These are phyloP conservation scores for Acanthiza pusilla DNA, from an alignment of 2,797 vertebrate genomes.

Conservation along the genomic window DNA sequence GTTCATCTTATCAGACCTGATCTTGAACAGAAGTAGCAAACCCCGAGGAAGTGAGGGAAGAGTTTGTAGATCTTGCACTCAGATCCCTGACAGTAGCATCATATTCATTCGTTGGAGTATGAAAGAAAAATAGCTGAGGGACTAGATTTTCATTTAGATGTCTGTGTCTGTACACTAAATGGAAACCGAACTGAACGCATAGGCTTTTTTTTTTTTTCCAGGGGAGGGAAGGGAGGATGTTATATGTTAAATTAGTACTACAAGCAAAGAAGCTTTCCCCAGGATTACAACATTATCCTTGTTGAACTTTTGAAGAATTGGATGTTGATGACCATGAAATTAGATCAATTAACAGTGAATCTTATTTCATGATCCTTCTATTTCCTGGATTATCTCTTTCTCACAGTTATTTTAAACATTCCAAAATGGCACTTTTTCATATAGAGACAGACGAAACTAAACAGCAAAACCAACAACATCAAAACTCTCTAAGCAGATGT, in stretches of 20 bases:
- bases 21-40: not conserved
- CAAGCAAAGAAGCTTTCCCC: not conserved
- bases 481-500: not conserved
- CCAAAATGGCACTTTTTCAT: not conserved
- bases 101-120: not conserved
- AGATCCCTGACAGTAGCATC: not conserved
- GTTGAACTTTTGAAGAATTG: not conserved
- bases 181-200: not conserved
- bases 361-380: not conserved
- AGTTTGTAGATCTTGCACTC: not conserved
- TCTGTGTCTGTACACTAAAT: not conserved
- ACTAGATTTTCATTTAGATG: slow-evolving; percentile 64
- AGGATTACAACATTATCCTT: not conserved
- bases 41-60: not conserved
- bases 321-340: not conserved
- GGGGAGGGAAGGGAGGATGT: fast-evolving
- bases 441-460: not conserved
- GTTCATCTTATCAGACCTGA: not conserved
- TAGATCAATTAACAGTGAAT: not conserved
- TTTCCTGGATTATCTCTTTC: not conserved
- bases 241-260: not conserved
- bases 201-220: not conserved
- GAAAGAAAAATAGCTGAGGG: slow-evolving; percentile 19
- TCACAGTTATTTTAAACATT: not conserved
- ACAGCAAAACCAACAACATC: not conserved